Evolutionary conservation across 2,888 invertebrate genomes (phyloP).

Genomic region (Tinea semifulvella): DNA sequence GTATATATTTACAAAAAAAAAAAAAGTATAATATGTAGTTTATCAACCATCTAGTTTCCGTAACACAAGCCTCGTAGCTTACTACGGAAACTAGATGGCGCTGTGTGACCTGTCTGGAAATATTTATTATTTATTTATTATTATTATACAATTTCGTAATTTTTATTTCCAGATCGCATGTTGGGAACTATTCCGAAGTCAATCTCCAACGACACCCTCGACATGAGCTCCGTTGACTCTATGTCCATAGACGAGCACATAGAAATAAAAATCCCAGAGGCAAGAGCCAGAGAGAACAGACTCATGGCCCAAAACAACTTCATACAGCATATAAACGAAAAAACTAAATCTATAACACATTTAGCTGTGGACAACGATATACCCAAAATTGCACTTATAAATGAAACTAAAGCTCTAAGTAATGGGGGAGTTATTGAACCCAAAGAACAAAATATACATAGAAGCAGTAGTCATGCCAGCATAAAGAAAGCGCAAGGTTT

Average conservation of each 20-base stretch:
- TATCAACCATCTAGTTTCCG: too few species aligned
- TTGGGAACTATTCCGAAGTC: slow-evolving; percentile 59
- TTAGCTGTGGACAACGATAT: slow-evolving; percentile 46
- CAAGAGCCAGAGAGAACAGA: slow-evolving; percentile 55
- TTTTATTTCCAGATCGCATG: slow-evolving; percentile 47
- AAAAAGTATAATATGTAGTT: too few species aligned
- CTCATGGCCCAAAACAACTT: slow-evolving; percentile 59
- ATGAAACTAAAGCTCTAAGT: slow-evolving; percentile 1
- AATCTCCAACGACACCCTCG: slow-evolving; percentile 69
- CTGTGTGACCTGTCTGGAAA: too few species aligned
- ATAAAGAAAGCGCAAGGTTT: slow-evolving; percentile 48
- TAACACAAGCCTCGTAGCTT: too few species aligned
- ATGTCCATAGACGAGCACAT: slow-evolving; percentile 69
- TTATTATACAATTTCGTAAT: too few species aligned
- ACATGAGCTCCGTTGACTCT: slow-evolving; percentile 69
- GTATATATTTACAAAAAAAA: too few species aligned
- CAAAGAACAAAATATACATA: slow-evolving; percentile 38
- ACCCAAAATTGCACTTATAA: slow-evolving; percentile 20
- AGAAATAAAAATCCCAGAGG: slow-evolving; percentile 65
- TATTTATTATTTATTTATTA: too few species aligned
- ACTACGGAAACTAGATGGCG: too few species aligned
- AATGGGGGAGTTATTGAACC: slow-evolving; percentile 13
- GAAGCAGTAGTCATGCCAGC: slow-evolving; percentile 54
- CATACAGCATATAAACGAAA: slow-evolving; percentile 55
- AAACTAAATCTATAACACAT: slow-evolving; percentile 45